phyloP scores from a whole-genome alignment of 2,113 vertebrate genomes.

The Apus apus region DNA sequence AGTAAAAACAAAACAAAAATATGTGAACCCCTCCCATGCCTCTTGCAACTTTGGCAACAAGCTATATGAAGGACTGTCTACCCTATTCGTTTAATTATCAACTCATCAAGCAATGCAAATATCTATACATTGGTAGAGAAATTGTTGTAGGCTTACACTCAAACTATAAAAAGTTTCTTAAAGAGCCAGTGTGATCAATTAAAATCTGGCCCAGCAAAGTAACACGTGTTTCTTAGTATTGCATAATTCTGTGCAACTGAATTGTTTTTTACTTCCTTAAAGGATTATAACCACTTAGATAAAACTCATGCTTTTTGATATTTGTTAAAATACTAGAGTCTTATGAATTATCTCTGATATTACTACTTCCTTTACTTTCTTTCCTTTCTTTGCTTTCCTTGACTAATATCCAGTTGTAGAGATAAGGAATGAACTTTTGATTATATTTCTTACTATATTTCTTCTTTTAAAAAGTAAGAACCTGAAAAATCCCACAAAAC shows the following conservation, averaged over 20 bases:
- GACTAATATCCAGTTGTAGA: not conserved
- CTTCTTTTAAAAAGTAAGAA: not conserved
- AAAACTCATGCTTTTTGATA: not conserved
- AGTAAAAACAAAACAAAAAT: constrained; percentile 38
- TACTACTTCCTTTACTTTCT: not conserved
- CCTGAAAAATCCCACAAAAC: not conserved
- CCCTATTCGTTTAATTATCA: not conserved
- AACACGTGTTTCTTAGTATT: not conserved
- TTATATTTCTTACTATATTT: not conserved
- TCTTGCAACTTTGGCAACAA: constrained; percentile 2
- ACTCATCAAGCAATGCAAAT: not conserved
- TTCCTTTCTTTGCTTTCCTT: not conserved
- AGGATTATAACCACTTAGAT: not conserved
- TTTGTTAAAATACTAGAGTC: not conserved
- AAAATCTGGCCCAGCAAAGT: not conserved
- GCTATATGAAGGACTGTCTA: not conserved
- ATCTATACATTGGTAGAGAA: not conserved
- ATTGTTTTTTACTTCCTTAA: not conserved
- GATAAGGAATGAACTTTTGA: not conserved
- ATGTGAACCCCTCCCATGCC: constrained; percentile 56
- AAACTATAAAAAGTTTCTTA: not conserved
- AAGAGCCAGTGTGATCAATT: not conserved
- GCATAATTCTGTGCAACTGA: not conserved
- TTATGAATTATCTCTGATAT: not conserved
- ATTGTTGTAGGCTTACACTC: not conserved